Evolutionary conservation across 2,797 vertebrate species (phyloP), one percentile per base, ranked within the genome.

Genomic region (Pseudomugil gertrudae): DNA sequence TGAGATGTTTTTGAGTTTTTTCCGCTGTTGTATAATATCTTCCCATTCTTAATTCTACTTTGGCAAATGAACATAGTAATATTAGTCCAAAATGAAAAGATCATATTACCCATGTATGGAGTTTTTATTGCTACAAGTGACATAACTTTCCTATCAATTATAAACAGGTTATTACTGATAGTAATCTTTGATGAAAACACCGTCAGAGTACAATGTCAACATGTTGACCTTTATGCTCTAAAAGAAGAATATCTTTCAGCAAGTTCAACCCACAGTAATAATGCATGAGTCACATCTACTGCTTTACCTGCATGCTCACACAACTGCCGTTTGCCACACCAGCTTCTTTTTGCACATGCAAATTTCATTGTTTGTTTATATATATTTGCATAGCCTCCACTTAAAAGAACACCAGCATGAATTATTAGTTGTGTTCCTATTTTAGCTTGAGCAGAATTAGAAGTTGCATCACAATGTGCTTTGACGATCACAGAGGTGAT

Each of bases 231-330:
- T 88, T 86, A 38, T 72, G 35, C 51, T 76, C 77, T 83, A 63
- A 84, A 67, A 14, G 76, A 69, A 32, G 87, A 87, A 87, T 79
- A 76, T 80, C 77, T 88, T 83, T 88, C 82, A 88, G 74, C 85
- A 74, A 78, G 43, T 83, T 66, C 69, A 81, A 71, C 67, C 65
- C 60, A 32, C 30, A 19, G 36, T 50, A 40, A 84, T 76, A 69
- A 77, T 78, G 76, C 69, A 67, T 76, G 80, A 80, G 66, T 81
- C 84, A 81, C 57, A 38, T 63, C 58, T 45, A 51, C 38, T 55
- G 35, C 50, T 70, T 32, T 57, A 67, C 81, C 79, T 79, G 83
- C 69, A 74, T 72, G 71, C 61, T 72, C 68, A 73, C 75, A 56
- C 73, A 84, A 74, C 61, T 69, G 48, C 75, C 79, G 66, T 45